Percentiles rank a stretch among this genome's conserved stretches.
Evolutionary conservation across 1,140 invertebrate genomes (phyloP).

Genomic region (Zaprionus davidi): DNA sequence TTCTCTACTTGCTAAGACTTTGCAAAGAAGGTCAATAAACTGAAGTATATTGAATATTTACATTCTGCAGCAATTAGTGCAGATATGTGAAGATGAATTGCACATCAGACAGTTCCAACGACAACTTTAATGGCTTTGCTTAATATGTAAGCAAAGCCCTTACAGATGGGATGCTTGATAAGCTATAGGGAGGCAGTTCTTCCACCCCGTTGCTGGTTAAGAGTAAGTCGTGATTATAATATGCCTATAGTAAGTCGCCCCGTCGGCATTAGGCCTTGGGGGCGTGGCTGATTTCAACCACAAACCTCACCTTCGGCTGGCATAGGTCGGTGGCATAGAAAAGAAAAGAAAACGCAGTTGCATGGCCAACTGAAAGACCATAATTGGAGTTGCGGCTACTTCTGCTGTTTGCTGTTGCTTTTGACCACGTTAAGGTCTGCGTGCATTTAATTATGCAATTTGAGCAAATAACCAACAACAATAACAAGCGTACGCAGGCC

Average conservation of each 20-base stretch:
- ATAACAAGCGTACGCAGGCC: constrained; percentile 6
- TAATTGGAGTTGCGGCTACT: constrained; percentile 57
- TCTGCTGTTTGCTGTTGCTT: constrained; percentile 2
- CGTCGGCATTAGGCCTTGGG: constrained; percentile 15
- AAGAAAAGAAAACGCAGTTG: constrained; percentile 58
- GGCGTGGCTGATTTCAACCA: constrained; percentile 36
- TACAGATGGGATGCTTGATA: neutral
- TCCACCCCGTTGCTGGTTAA: neutral
- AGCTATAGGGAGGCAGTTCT: neutral
- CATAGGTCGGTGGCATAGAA: constrained; percentile 18
- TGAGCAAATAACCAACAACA: constrained; percentile 66
- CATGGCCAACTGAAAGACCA: constrained; percentile 71
- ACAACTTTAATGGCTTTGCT: neutral
- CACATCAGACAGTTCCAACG: neutral
- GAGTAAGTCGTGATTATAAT: neutral
- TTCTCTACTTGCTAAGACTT: no score
- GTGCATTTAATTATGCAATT: constrained; percentile 83
- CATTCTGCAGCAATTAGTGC: constrained; percentile 10
- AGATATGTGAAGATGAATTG: constrained; percentile 10
- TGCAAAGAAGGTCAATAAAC: neutral
- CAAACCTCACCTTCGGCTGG: constrained; percentile 64
- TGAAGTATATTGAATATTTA: neutral
- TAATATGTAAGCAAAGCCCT: neutral
- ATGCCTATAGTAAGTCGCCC: neutral
- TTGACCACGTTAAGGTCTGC: constrained; percentile 68